phyloP scores from a whole-genome alignment of 1,140 invertebrate species.

The Stegodyphus mimosarum region DNA sequence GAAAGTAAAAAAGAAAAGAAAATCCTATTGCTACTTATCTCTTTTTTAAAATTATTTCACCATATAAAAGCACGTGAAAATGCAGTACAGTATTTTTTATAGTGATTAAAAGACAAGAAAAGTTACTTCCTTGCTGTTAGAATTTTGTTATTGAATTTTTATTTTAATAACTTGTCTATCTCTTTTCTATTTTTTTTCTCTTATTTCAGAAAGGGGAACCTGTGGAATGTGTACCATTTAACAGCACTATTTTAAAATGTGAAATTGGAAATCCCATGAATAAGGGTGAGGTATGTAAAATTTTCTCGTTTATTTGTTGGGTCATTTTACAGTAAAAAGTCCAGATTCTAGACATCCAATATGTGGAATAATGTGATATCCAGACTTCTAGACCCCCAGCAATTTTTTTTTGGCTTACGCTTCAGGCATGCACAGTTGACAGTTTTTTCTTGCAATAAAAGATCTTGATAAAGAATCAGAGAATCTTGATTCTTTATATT shows the following conservation, averaged over 20 bases:
- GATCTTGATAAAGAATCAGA: too few relatives aligned
- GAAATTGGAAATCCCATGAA: conserved; percentile 90
- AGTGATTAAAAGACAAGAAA: background rate
- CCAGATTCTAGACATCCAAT: conserved; percentile 78
- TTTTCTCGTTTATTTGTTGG: background rate
- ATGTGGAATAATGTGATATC: too few relatives aligned
- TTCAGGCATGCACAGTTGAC: too few relatives aligned
- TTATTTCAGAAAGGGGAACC: conserved; percentile 61
- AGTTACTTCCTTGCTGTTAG: background rate
- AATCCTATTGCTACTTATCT: too few relatives aligned
- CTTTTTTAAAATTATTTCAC: too few relatives aligned
- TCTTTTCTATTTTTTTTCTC: background rate
- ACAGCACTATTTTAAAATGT: conserved; percentile 80
- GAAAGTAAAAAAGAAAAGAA: too few relatives aligned
- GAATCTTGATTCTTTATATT: too few relatives aligned
- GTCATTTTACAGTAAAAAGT: conserved; percentile 63
- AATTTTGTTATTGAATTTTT: background rate
- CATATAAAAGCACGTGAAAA: too few relatives aligned
- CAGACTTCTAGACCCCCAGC: too few relatives aligned
- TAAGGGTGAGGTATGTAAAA: conserved; percentile 63
- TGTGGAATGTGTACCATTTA: conserved; percentile 71
- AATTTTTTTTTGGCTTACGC: too few relatives aligned
- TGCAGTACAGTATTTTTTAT: background rate
- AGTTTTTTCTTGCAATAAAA: too few relatives aligned
- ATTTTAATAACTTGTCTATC: background rate